These are phyloP conservation scores for Ommatoiulus sabulosus DNA, from an alignment of 2,888 invertebrate genomes.

Conservation along the genomic window DNA sequence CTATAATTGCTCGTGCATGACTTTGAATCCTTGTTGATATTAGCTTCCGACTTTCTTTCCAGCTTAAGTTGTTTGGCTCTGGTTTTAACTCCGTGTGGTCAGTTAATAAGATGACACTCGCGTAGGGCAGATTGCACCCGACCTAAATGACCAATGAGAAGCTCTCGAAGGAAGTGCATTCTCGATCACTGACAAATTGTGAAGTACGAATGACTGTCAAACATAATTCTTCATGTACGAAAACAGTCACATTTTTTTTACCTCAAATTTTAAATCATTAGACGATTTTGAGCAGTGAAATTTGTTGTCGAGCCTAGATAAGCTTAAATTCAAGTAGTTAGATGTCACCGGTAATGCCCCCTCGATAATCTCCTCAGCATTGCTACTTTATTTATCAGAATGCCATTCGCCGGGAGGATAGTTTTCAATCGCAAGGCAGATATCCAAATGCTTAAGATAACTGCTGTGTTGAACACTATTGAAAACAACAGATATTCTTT, in stretches of 20 bases:
- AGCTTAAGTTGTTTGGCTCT: constrained; percentile 40
- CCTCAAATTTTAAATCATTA: neutral
- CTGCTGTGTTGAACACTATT: no score
- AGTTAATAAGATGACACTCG: constrained; percentile 34
- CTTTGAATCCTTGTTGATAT: constrained; percentile 39
- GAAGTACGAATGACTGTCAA: constrained; percentile 31
- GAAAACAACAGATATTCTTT: no score
- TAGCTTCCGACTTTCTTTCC: constrained; percentile 27
- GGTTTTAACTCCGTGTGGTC: constrained; percentile 36
- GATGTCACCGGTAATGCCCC: neutral
- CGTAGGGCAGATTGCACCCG: constrained; percentile 38
- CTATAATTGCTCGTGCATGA: constrained; percentile 36
- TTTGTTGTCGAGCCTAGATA: neutral
- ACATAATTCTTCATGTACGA: constrained; percentile 16
- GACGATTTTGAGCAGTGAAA: neutral
- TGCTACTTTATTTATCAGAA: neutral
- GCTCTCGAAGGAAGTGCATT: constrained; percentile 40
- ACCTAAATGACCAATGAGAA: constrained; percentile 43
- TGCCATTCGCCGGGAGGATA: neutral
- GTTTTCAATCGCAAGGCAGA: neutral
- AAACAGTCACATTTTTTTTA: constrained; percentile 23
- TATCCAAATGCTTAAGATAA: no score
- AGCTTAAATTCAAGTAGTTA: neutral
- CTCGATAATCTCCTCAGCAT: neutral
- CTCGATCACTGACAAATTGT: constrained; percentile 30